A percentile compares a stretch with the other conserved stretches of the same genome.
Conservation (phyloP, 2,113 vertebrate genomes). For the Parotia lawesii region DNA sequence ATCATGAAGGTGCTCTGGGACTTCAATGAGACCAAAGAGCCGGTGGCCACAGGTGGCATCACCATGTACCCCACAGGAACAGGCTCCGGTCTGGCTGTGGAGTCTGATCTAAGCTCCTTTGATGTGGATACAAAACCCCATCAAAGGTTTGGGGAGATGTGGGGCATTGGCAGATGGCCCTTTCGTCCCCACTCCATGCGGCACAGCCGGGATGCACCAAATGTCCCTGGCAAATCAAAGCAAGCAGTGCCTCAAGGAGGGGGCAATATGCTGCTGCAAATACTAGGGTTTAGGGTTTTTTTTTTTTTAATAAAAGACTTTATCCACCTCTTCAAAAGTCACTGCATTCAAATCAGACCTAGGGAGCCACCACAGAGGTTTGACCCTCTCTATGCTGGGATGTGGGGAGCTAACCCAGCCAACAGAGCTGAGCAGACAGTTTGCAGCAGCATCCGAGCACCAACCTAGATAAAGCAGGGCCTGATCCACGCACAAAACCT, state of each 20-base stretch:
- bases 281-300: not conserved
- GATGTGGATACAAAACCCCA: not conserved
- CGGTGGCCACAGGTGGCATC: accelerated
- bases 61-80: not conserved
- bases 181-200: not conserved
- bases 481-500: not conserved
- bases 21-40: not conserved
- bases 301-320: not conserved
- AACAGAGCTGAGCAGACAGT: not conserved
- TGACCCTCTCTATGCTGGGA: not conserved
- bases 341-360: not conserved
- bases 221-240: not conserved
- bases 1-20: not conserved
- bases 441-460: not conserved
- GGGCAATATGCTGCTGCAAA: not conserved
- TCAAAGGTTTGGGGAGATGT: not conserved
- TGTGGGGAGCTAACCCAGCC: accelerated
- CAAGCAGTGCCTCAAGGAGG: not conserved
- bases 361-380: not conserved
- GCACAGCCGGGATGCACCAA: accelerated
- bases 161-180: not conserved
- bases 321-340: not conserved
- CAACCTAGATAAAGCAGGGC: not conserved
- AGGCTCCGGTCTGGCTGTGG: not conserved
- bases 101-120: not conserved